phyloP scores from a whole-genome alignment of 2,797 vertebrate genomes.

The Poeciliopsis paucimaculata region DNA sequence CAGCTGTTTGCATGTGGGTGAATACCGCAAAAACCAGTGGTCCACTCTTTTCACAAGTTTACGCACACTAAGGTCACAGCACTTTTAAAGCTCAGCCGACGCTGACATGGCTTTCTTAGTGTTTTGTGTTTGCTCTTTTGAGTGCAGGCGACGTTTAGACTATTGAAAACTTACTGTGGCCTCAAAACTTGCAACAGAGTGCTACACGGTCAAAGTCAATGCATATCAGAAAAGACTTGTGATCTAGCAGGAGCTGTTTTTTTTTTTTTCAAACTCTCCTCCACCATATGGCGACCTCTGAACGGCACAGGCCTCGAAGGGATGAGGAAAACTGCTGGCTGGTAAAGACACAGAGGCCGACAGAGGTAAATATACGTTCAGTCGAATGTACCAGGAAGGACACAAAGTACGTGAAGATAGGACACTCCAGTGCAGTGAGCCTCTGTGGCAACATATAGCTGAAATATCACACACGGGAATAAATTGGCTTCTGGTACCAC shows the following conservation, averaged over 20 bases:
- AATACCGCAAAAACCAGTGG: neutral
- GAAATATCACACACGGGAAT: conserved; percentile 6
- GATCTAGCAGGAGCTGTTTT: conserved; percentile 46
- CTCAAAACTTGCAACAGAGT: conserved; percentile 17
- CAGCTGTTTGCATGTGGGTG: neutral
- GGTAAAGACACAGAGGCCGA: conserved; percentile 32
- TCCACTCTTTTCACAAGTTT: neutral
- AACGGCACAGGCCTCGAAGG: conserved; percentile 36
- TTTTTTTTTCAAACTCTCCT: conserved; percentile 28
- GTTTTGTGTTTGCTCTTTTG: neutral
- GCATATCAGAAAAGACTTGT: conserved; percentile 33
- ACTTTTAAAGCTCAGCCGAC: neutral
- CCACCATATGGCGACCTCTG: conserved; percentile 69
- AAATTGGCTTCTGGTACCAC: neutral
- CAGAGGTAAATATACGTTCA: conserved; percentile 27
- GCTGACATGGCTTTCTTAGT: neutral
- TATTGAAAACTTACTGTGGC: conserved; percentile 10
- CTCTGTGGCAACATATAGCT: conserved; percentile 4
- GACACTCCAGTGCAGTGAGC: conserved; percentile 1
- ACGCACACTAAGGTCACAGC: neutral
- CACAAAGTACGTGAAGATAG: neutral
- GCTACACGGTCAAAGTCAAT: conserved; percentile 39
- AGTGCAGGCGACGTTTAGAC: neutral
- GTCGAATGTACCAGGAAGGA: conserved; percentile 12
- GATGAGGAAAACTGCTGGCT: conserved; percentile 24